These are phyloP conservation scores for Alcedo quadribrachys DNA, from an alignment of 2,797 vertebrate genomes.

Conservation along the genomic window DNA sequence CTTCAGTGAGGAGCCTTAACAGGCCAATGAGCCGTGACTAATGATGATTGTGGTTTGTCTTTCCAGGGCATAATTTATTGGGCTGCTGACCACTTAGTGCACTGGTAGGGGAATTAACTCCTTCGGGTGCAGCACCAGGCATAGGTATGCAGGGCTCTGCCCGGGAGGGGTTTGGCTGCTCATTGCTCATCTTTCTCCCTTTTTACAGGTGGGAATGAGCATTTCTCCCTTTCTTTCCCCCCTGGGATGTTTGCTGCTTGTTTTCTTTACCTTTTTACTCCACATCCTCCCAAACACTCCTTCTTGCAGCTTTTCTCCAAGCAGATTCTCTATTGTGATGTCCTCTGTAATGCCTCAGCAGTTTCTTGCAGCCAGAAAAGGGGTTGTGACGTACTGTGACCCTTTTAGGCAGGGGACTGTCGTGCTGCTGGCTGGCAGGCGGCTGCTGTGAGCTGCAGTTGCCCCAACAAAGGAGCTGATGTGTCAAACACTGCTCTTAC, in stretches of 20 bases:
- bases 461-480: conserved; percentile 7
- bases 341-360: rapidly evolving
- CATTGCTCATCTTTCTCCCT: not conserved
- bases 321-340: rapidly evolving
- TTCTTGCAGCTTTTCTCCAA: not conserved
- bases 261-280: not conserved
- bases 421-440: not conserved
- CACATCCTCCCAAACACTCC: rapidly evolving
- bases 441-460: not conserved
- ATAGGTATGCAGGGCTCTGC: not conserved
- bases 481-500: conserved; percentile 22
- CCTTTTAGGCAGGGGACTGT: rapidly evolving
- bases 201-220: rapidly evolving
- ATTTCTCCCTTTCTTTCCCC: not conserved
- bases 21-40: conserved; percentile 88
- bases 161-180: not conserved
- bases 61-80: conserved; percentile 74
- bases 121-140: conserved; percentile 36
- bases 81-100: conserved; percentile 72
- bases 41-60: conserved; percentile 89
- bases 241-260: rapidly evolving
- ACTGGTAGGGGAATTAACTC: conserved; percentile 71
- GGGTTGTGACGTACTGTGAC: rapidly evolving
- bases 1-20: conserved; percentile 81
- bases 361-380: not conserved